Conservation (phyloP, 1,140 invertebrate species). For the Pseudoatta argentina region DNA sequence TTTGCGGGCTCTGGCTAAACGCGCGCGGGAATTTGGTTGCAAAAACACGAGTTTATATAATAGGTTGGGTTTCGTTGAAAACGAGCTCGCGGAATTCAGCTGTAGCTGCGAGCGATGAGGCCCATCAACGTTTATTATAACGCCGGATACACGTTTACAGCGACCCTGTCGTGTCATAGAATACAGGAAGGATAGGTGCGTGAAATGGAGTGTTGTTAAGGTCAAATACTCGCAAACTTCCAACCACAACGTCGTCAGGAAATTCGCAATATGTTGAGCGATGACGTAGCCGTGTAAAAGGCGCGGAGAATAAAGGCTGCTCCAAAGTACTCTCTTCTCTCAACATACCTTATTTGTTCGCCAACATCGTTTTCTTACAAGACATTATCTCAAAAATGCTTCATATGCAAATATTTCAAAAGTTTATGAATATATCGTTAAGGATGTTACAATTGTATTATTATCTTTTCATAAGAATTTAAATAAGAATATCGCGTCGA, state of each 20-base stretch:
- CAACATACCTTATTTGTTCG: not conserved
- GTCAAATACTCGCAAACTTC: slow-evolving; percentile 22
- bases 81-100: slow-evolving; percentile 40
- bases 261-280: slow-evolving; percentile 34
- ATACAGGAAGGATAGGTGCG: slow-evolving; percentile 49
- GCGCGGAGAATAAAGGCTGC: not conserved
- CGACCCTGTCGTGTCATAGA: slow-evolving; percentile 20
- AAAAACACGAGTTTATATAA: slow-evolving; percentile 42
- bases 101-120: slow-evolving; percentile 39
- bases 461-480: not conserved
- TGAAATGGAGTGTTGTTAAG: slow-evolving; percentile 37
- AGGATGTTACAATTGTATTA: not conserved
- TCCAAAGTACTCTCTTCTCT: not conserved
- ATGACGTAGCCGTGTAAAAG: slow-evolving; percentile 7
- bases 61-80: slow-evolving; percentile 25
- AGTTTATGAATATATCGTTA: not conserved
- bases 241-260: slow-evolving; percentile 13
- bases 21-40: slow-evolving; percentile 25
- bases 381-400: slow-evolving; percentile 1
- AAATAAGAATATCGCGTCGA: not conserved
- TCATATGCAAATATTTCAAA: not conserved
- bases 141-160: slow-evolving; percentile 31
- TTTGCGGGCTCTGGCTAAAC: not conserved
- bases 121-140: slow-evolving; percentile 55
- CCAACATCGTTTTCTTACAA: not conserved